Evolutionary conservation across 2,888 invertebrate genomes (phyloP), one percentile per base, ranked within the genome.

Genomic region (Eupithecia abbreviata): DNA sequence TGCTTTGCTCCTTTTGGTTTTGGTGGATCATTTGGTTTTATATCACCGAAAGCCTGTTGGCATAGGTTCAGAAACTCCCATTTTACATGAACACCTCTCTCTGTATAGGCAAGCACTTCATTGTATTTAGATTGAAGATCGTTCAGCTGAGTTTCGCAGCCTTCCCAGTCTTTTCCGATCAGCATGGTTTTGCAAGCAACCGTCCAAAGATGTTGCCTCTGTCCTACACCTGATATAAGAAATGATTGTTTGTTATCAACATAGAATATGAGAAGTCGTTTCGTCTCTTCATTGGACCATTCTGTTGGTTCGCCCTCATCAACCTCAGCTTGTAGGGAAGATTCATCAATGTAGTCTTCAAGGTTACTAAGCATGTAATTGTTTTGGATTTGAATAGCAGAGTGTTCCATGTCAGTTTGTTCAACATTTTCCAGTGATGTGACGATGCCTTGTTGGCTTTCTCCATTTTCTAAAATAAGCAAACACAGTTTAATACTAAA

Each of bases 161-260:
- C 76, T 3, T 84, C 80, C 0, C 90, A 87, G 47, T 85, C 87
- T 84, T 91, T 94, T 0, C 87, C 90, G 0, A 87, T 76, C 0
- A 95, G 83, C 90, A 93, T 93, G 6, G 93, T 93, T 77, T 91
- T 93, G 74, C 94, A 94, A 0, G 93, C 93, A 1, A 94, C 90
- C 0, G 89, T 86, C 95, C 94, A 95, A 6, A 94, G 82, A 78
- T 93, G 90, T 77, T 86, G 88, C 70, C 87, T 90, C 76, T 90
- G 90, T 2, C 91, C 88, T 5, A 85, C 79, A 0, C 90, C 91
- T 12, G 84, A 88, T 4, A 88, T 80, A 71, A 43, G 15, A 43
- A 94, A 94, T 5, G 89, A 87, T n/a, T 89, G 86, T 85, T 93
- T 94, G 67, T 94, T 95, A 76, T 95, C 95, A 75, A 88, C 87